These are phyloP conservation scores for Eclectus roratus DNA, from an alignment of 2,113 vertebrate genomes.

Conservation along the genomic window DNA sequence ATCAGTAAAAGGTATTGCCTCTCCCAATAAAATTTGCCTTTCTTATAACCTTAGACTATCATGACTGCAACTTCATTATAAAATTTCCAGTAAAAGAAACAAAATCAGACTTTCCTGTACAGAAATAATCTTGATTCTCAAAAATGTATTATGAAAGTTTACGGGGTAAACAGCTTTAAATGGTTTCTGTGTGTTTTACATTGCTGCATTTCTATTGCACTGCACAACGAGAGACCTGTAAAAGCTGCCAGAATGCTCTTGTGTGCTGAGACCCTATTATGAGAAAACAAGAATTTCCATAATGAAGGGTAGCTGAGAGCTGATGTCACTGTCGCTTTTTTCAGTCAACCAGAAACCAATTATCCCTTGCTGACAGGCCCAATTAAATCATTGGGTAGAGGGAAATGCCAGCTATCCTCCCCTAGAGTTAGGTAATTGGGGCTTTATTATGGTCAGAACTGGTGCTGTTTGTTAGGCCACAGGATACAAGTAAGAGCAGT, in stretches of 20 bases:
- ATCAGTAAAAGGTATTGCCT: neutral
- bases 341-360: slow-evolving; percentile 60
- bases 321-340: slow-evolving; percentile 57
- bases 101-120: neutral
- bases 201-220: neutral
- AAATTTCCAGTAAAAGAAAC: neutral
- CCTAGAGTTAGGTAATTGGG: slow-evolving; percentile 3
- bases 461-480: neutral
- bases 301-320: slow-evolving; percentile 41
- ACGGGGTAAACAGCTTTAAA: neutral
- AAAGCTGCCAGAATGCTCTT: neutral
- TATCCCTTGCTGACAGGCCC: slow-evolving; percentile 41
- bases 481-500: neutral
- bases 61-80: neutral
- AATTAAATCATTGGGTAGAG: slow-evolving; percentile 8
- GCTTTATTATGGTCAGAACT: neutral
- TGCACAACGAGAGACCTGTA: neutral
- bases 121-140: neutral
- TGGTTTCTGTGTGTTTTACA: neutral
- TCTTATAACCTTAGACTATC: neutral
- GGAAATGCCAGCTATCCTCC: neutral
- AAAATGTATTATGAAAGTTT: neutral
- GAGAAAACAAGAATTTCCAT: slow-evolving; percentile 8
- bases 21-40: neutral
- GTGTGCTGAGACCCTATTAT: neutral